Evolutionary conservation across 1,140 invertebrate genomes (phyloP).

Genomic region (Aphelenchoides fujianensis): DNA sequence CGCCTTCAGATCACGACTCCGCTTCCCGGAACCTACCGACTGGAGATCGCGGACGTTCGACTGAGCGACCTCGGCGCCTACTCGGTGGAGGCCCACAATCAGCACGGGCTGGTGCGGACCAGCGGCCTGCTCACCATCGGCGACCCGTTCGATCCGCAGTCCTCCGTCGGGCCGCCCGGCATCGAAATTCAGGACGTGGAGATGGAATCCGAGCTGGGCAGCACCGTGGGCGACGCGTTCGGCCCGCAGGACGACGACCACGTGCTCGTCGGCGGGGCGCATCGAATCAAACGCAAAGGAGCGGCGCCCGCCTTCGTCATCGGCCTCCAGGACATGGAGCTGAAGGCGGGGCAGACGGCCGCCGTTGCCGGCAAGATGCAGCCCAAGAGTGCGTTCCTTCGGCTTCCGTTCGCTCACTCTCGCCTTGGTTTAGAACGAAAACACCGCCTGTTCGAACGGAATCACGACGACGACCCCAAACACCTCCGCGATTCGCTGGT

Average conservation of each 20-base stretch:
- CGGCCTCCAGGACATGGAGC: slow-evolving; percentile 56
- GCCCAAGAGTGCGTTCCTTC: slow-evolving; percentile 33
- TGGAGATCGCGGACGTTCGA: slow-evolving; percentile 30
- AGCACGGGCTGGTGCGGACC: slow-evolving; percentile 52
- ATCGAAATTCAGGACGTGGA: not conserved
- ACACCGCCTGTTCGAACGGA: slow-evolving; percentile 26
- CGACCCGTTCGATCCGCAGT: slow-evolving; percentile 8
- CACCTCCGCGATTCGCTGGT: slow-evolving; percentile 34
- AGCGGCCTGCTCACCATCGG: slow-evolving; percentile 47
- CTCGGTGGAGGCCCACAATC: slow-evolving; percentile 45
- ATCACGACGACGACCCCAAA: slow-evolving; percentile 35
- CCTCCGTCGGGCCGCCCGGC: not conserved
- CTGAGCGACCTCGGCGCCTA: slow-evolving; percentile 43
- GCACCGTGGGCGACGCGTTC: not conserved
- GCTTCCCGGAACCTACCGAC: slow-evolving; percentile 23
- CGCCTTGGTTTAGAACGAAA: slow-evolving; percentile 26
- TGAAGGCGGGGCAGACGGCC: slow-evolving; percentile 52
- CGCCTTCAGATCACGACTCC: slow-evolving; percentile 36
- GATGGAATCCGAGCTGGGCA: not conserved
- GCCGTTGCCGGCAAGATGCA: slow-evolving; percentile 55
- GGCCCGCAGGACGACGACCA: not conserved
- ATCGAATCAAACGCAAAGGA: slow-evolving; percentile 45
- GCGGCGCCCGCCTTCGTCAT: slow-evolving; percentile 52
- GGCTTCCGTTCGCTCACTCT: too few relatives aligned
- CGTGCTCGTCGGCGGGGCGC: not conserved